phyloP scores from a whole-genome alignment of 2,888 invertebrate genomes.

The Lasius fuliginosus region DNA sequence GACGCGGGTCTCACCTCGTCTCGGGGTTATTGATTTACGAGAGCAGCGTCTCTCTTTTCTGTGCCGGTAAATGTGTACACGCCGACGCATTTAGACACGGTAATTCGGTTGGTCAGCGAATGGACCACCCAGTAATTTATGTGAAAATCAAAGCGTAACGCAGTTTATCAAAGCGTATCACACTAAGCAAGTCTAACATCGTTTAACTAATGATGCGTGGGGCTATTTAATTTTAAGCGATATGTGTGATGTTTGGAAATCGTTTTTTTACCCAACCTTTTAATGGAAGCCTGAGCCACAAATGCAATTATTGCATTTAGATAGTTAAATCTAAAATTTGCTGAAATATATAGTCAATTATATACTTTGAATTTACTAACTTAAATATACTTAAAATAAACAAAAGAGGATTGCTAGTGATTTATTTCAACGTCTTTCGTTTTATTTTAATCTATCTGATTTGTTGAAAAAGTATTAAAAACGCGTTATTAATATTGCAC shows the following conservation, averaged over 20 bases:
- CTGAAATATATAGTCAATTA: not conserved
- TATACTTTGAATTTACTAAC: not conserved
- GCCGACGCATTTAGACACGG: not conserved
- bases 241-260: not conserved
- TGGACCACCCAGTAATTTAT: not conserved
- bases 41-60: not conserved
- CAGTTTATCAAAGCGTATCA: no score
- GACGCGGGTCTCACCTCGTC: not conserved
- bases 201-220: no score
- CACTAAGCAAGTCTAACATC: no score
- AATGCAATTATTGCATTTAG: not conserved
- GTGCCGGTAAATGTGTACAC: not conserved
- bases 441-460: not conserved
- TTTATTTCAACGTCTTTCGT: not conserved
- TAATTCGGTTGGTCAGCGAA: not conserved
- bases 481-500: not conserved
- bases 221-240: not conserved
- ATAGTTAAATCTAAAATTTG: not conserved
- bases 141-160: constrained; percentile 1
- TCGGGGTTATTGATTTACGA: constrained; percentile 44
- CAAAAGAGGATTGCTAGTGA: not conserved
- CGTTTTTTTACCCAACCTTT: not conserved
- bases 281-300: not conserved
- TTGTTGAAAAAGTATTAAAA: not conserved
- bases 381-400: not conserved